These are phyloP conservation scores for Falco concolor DNA, from an alignment of 2,797 vertebrate species.

Conservation along the genomic window DNA sequence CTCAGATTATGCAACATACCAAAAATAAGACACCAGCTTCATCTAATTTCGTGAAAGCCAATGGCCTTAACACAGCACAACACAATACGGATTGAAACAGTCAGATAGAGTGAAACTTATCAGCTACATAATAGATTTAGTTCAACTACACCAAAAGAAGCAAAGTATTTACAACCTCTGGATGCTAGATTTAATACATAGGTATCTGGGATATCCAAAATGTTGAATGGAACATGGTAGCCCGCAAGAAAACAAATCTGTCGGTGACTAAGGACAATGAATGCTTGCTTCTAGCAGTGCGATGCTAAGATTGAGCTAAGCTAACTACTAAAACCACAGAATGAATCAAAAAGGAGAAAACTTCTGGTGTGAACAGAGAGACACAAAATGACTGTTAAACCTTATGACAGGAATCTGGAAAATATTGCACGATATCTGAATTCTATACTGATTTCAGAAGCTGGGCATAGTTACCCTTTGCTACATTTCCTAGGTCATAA, in stretches of 20 bases:
- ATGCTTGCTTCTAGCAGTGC: background rate
- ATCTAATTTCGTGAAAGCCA: background rate
- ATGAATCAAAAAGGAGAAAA: background rate
- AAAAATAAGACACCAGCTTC: background rate
- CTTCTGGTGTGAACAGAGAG: background rate
- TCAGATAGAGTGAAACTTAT: background rate
- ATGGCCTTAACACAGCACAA: background rate
- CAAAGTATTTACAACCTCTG: background rate
- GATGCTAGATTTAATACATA: background rate
- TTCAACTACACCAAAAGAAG: background rate
- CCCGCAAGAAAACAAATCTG: background rate
- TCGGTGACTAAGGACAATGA: background rate
- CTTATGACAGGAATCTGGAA: background rate
- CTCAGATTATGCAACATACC: background rate
- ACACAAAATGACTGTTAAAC: background rate
- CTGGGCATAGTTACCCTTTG: background rate
- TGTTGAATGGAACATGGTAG: fast-evolving
- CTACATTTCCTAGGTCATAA: background rate
- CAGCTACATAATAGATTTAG: background rate
- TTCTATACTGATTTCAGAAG: no score
- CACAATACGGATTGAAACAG: background rate
- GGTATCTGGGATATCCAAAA: background rate
- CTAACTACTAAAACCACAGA: background rate
- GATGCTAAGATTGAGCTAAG: background rate
- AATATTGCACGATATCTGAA: background rate